Base-by-base conservation (phyloP, 2,797 vertebrate species). In the Carapus acus region DNA sequence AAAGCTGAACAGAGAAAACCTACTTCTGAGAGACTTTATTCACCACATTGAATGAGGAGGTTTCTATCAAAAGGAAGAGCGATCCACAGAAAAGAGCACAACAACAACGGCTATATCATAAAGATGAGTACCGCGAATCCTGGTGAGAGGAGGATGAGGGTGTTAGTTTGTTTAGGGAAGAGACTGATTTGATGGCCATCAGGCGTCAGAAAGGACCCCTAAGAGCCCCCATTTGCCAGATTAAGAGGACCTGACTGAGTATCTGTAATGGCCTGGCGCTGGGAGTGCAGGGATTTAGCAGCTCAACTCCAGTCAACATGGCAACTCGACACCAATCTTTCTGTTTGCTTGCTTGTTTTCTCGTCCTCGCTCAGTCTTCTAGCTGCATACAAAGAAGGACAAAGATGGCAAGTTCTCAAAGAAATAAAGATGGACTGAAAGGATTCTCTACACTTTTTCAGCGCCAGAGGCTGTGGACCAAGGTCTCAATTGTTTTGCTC, bases 291-390 rank as follows among this genome's bases (percentile, higher is more conserved):
- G 79, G 80, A 77, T 77, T 76, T 69, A 59, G 54, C 50, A 67
- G 76, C 72, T 69, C 57, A 73, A 71, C 70, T 73, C 74, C 71
- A 83, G 81, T 84, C 79, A 84, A 84, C 78, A 83, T 52, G 52
- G 69, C 58, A 63, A 64, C 76, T 79, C 74, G 81, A 84, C 80
- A 73, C 77, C 78, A 83, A 84, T 80, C 82, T 82, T 82, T 84
- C 83, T 85, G 83, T 80, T 78, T 74, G 78, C 70, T 27, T 69
- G 67, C 70, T 68, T 67, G 74, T 78, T 76, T 73, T 73, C 73
- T 61, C 68, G n/a, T 67, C 70, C 78, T 73, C 69, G 47, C 9
- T 77, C 71, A 49, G 65, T 38, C 67, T 69, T 61, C 65, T 73
- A 67, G 74, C n/a, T 38, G 58, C 45, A 19, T 38, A 71, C 58